Percentiles rank a stretch among this genome's conserved stretches.
phyloP scores from a whole-genome alignment of 2,797 vertebrate genomes.

The Arremon brunneinucha region DNA sequence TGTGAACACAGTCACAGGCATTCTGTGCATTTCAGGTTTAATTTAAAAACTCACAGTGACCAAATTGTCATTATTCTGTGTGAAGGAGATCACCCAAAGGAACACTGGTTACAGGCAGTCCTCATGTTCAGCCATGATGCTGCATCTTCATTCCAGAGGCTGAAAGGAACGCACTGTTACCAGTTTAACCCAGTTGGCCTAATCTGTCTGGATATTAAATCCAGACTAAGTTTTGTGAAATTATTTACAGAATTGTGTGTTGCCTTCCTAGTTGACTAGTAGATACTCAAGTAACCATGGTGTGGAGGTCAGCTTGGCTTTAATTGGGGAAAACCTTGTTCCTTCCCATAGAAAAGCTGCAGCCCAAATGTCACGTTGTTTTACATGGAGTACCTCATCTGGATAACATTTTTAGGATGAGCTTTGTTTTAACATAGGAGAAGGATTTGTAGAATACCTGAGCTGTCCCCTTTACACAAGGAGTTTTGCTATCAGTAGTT shows the following conservation, averaged over 20 bases:
- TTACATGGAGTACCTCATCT: fast-evolving
- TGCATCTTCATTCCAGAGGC: background rate
- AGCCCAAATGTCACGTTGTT: background rate
- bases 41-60: background rate
- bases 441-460: background rate
- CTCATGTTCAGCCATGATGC: fast-evolving
- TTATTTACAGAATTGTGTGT: background rate
- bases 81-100: background rate
- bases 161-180: background rate
- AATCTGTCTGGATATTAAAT: background rate
- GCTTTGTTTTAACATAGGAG: background rate
- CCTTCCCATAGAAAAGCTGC: background rate
- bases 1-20: too few species aligned
- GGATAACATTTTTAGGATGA: background rate
- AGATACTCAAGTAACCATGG: background rate
- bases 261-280: background rate
- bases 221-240: background rate
- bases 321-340: background rate
- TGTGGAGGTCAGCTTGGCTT: background rate
- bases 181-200: background rate
- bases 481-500: background rate
- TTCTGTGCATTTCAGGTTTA: background rate
- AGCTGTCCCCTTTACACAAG: background rate
- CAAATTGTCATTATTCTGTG: background rate
- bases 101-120: background rate